phyloP scores from a whole-genome alignment of 2,888 invertebrate genomes.

The Phengaris arion region DNA sequence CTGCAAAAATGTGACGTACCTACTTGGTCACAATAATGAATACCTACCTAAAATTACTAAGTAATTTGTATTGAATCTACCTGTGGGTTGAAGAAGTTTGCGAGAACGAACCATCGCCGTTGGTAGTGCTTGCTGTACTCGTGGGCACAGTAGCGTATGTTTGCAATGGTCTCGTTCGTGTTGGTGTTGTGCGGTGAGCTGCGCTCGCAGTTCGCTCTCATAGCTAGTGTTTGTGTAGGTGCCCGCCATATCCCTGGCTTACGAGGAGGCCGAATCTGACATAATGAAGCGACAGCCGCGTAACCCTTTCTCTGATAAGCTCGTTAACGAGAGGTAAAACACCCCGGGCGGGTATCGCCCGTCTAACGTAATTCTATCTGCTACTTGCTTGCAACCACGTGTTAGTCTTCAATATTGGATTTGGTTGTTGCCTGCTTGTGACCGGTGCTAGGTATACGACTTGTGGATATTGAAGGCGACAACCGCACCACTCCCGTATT shows the following conservation, averaged over 20 bases:
- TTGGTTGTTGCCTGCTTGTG: slow-evolving; percentile 74
- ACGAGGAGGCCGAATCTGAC: slow-evolving; percentile 98
- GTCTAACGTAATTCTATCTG: slow-evolving; percentile 72
- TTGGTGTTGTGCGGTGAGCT: slow-evolving; percentile 71
- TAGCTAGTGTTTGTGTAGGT: slow-evolving; percentile 85
- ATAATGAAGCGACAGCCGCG: slow-evolving; percentile 99
- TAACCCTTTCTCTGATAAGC: slow-evolving; percentile 98
- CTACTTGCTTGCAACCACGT: slow-evolving; percentile 77
- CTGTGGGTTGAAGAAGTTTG: not conserved
- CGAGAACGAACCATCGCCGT: not conserved
- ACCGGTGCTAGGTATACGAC: slow-evolving; percentile 57
- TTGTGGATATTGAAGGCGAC: slow-evolving; percentile 71
- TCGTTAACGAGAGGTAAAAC: slow-evolving; percentile 97
- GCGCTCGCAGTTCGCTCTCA: slow-evolving; percentile 59
- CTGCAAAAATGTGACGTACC: no score
- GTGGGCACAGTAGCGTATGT: slow-evolving; percentile 36
- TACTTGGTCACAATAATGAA: no score
- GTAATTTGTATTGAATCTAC: not conserved
- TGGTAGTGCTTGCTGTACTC: slow-evolving; percentile 17
- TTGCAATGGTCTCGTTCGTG: slow-evolving; percentile 55
- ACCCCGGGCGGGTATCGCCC: slow-evolving; percentile 63
- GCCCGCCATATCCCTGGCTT: slow-evolving; percentile 98
- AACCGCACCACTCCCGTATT: slow-evolving; percentile 72
- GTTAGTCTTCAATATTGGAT: slow-evolving; percentile 71
- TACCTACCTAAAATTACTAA: no score